Evolutionary conservation across 2,113 vertebrate genomes (phyloP).

Genomic region (Columba janthina): DNA sequence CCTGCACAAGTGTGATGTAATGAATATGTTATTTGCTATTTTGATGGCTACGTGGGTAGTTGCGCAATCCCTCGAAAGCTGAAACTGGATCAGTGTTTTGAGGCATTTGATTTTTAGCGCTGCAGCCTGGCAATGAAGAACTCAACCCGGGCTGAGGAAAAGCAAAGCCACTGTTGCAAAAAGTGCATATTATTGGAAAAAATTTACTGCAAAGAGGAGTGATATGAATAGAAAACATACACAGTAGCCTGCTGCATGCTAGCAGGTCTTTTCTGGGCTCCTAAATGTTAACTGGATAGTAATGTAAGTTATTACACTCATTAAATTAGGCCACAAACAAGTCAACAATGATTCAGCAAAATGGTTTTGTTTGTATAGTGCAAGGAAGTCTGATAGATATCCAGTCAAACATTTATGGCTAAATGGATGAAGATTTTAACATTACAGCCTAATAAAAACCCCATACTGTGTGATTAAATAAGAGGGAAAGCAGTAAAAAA

Average conservation of each 20-base stretch:
- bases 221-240: conserved; percentile 70
- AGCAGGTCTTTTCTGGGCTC: conserved; percentile 79
- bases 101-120: neutral
- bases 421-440: conserved; percentile 91
- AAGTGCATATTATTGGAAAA: conserved; percentile 42
- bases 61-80: neutral
- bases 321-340: conserved; percentile 87
- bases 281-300: conserved; percentile 82
- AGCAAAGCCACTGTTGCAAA: conserved; percentile 10
- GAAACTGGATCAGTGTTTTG: neutral
- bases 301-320: conserved; percentile 84
- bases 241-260: conserved; percentile 73
- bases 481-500: conserved; percentile 89
- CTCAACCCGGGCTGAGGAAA: neutral
- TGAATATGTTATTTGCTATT: neutral
- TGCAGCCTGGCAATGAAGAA: neutral
- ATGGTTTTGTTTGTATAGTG: conserved; percentile 87
- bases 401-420: conserved; percentile 90
- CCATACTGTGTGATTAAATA: conserved; percentile 96
- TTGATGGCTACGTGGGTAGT: neutral
- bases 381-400: conserved; percentile 84
- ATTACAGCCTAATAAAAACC: conserved; percentile 92
- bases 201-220: conserved; percentile 71
- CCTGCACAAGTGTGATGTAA: neutral
- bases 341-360: conserved; percentile 86